Evolutionary conservation across 1,140 invertebrate species (phyloP).

Genomic region (Agrypnia vestita): DNA sequence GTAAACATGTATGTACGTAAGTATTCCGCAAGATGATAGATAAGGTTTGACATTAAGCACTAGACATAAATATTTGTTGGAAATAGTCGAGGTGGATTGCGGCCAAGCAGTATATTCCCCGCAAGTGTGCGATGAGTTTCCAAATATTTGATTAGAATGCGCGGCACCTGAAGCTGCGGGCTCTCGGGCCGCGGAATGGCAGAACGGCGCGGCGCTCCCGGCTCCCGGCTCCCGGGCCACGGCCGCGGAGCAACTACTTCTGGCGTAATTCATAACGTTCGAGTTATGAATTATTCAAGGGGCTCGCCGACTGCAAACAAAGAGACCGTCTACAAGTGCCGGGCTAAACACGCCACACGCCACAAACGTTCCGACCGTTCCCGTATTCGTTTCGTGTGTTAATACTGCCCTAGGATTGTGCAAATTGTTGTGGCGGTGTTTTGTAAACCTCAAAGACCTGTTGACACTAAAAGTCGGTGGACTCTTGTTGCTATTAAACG

Average conservation of each 20-base stretch:
- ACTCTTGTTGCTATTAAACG: no score
- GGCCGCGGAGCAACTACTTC: background rate
- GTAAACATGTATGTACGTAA: no score
- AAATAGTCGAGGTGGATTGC: no score
- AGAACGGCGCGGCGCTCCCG: no score
- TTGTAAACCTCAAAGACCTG: background rate
- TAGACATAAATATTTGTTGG: no score
- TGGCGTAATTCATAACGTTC: slow-evolving; percentile 31
- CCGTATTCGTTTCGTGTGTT: slow-evolving; percentile 8
- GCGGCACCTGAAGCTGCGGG: background rate
- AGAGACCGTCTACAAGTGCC: slow-evolving; percentile 10
- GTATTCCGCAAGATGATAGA: no score
- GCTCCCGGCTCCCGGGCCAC: no score
- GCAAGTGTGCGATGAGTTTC: slow-evolving; percentile 8
- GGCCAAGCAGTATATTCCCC: background rate
- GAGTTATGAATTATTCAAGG: slow-evolving; percentile 42
- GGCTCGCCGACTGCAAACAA: slow-evolving; percentile 22
- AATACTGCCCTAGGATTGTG: background rate
- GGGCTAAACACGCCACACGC: background rate
- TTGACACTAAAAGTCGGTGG: no score
- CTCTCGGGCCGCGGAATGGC: no score
- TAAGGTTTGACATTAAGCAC: no score
- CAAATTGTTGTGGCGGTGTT: slow-evolving; percentile 8
- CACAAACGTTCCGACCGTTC: slow-evolving; percentile 7
- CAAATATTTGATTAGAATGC: slow-evolving; percentile 24